phyloP scores from a whole-genome alignment of 53 echinoderm and acorn worm genomes.

The Stichopus horrens region DNA sequence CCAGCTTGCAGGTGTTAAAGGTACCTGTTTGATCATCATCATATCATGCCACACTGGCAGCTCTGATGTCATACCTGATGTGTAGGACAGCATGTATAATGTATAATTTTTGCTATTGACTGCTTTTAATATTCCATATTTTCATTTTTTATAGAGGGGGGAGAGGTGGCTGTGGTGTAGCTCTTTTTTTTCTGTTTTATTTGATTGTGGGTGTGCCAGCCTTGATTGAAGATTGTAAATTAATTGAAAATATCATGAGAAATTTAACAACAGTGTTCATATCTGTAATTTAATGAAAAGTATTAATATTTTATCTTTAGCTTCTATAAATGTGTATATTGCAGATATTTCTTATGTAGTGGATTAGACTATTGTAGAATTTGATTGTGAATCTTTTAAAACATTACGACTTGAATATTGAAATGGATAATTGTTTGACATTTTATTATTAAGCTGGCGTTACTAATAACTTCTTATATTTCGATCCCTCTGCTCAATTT shows the following conservation, averaged over 20 bases:
- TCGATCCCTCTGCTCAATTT: not conserved
- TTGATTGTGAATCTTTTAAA: not conserved
- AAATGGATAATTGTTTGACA: not conserved
- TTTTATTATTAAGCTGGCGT: not conserved
- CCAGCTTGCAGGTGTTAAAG: too few relatives aligned
- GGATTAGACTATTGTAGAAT: not conserved
- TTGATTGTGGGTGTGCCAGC: not conserved
- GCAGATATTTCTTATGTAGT: constrained; percentile 17
- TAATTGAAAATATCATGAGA: not conserved
- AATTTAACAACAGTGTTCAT: constrained; percentile 24
- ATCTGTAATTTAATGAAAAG: constrained; percentile 30
- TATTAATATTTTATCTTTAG: constrained; percentile 16
- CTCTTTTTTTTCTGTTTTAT: too few relatives aligned
- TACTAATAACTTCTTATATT: not conserved
- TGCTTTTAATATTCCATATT: too few relatives aligned
- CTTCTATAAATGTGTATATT: constrained; percentile 40
- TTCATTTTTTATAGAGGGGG: too few relatives aligned
- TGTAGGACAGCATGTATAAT: too few relatives aligned
- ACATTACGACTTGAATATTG: not conserved
- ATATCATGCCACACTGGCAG: too few relatives aligned
- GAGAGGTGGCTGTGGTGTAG: too few relatives aligned
- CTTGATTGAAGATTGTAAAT: not conserved
- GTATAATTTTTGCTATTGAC: too few relatives aligned
- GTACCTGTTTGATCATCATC: too few relatives aligned
- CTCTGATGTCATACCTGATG: too few relatives aligned